These are phyloP conservation scores for Arnoldichthys spilopterus DNA, from an alignment of 2,797 vertebrate genomes.

Conservation along the genomic window DNA sequence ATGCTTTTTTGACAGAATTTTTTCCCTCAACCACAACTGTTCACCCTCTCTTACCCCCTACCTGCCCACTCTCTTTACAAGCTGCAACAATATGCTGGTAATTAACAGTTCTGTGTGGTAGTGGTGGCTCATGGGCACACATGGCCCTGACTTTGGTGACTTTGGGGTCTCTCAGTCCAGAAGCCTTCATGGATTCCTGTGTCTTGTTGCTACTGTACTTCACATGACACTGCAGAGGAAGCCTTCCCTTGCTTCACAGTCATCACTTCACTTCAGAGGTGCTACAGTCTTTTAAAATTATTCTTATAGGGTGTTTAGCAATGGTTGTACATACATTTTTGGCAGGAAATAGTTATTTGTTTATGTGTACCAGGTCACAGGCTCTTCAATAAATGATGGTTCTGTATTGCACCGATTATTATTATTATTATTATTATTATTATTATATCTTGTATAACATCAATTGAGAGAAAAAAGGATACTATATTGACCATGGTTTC, in stretches of 20 bases:
- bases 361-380: too few species aligned
- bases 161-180: conserved; percentile 26
- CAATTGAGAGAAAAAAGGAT: too few species aligned
- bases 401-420: too few species aligned
- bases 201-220: background rate
- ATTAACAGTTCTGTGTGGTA: conserved; percentile 57
- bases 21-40: conserved; percentile 40
- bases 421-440: too few species aligned
- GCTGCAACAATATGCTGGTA: conserved; percentile 57
- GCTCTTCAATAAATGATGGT: too few species aligned
- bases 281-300: background rate
- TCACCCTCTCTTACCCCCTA: conserved; percentile 29
- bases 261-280: conserved; percentile 25
- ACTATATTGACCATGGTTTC: too few species aligned
- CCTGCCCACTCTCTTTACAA: conserved; percentile 42
- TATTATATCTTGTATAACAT: too few species aligned
- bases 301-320: too few species aligned
- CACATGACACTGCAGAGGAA: conserved; percentile 24
- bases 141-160: background rate
- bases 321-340: too few species aligned
- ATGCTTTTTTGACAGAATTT: conserved; percentile 39
- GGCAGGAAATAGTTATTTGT: too few species aligned
- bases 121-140: conserved; percentile 33
- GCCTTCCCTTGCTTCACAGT: conserved; percentile 19
- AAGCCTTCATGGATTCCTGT: conserved; percentile 11